Base-by-base conservation (phyloP, 2,113 vertebrate genomes). In the Salvelinus fontinalis region DNA sequence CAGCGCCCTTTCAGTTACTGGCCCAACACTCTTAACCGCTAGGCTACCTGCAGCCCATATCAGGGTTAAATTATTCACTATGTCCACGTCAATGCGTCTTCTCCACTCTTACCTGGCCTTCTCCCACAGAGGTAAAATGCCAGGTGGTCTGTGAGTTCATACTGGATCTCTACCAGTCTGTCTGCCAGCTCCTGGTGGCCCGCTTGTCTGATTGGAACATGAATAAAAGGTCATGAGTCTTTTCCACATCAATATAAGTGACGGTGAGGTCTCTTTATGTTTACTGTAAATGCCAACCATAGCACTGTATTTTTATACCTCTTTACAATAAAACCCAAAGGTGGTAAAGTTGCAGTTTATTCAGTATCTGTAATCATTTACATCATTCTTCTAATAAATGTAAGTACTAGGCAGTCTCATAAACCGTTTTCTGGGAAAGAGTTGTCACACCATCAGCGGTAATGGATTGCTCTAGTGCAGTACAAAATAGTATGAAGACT, bases 91-190 rank as follows among this genome's bases (percentile, higher is more conserved):
- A 59, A 14, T 0, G 64, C 0, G 34, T 70, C 51, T 20, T 26
- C 92, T 44, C 39, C 39, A 44, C 39, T 44, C 39, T 94, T 71
- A 99, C 98, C 98, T 85, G 98, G 98, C 90, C 95, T 95, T 85
- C 98, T 95, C 79, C 98, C 98, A 84, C 98, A 99, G 57, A 99
- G 95, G 84, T 99, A 99, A 92, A 99, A 99, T 1, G 97, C 95
- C 79, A 99, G 89, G 83, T 97, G 94, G 89, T 99, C 98, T 1
- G 98, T 99, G 81, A 99, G 95, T 83, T 99, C 97, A 8, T 96
- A 99, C 89, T 99, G 97, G 60, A 99, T 98, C 87, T 99, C 97
- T 75, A 98, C 92, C 11, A 99, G 94, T 74, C 98, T 87, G 22
- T 98, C 97, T 16, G 96, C 97, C 82, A 99, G 90, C 26, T 99